phyloP scores from a whole-genome alignment of 2,113 vertebrate genomes.

The Lycaon pictus region DNA sequence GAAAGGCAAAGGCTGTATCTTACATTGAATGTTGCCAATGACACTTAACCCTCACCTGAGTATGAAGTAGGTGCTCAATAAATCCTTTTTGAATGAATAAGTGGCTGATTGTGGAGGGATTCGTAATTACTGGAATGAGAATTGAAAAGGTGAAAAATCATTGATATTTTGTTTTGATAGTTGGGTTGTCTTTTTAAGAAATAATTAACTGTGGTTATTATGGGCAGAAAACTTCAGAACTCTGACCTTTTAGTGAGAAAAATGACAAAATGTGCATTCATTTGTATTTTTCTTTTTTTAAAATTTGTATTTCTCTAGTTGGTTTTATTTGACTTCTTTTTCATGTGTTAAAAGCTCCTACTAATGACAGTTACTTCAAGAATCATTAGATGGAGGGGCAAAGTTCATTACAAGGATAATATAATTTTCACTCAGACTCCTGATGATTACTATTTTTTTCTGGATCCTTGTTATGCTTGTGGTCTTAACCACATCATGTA shows the following conservation, averaged over 20 bases:
- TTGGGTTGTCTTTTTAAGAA: not conserved
- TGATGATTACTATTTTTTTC: not conserved
- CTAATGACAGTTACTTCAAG: constrained; percentile 25
- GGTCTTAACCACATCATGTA: not conserved
- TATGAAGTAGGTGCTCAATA: not conserved
- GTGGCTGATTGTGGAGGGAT: not conserved
- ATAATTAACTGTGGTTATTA: not conserved
- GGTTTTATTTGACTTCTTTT: constrained; percentile 48
- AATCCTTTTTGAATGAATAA: not conserved
- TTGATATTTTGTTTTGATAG: constrained; percentile 27
- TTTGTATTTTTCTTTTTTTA: not conserved
- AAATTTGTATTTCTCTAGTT: not conserved
- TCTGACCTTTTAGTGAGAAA: not conserved
- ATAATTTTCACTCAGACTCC: not conserved
- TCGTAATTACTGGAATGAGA: not conserved
- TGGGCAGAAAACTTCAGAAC: not conserved
- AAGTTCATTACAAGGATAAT: not conserved
- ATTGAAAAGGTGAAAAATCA: not conserved
- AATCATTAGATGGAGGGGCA: not conserved
- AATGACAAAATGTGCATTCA: not conserved
- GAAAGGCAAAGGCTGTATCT: not conserved
- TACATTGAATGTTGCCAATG: not conserved
- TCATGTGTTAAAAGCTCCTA: constrained; percentile 36
- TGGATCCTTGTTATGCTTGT: not conserved
- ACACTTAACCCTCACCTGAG: not conserved